phyloP scores from a whole-genome alignment of 2,797 vertebrate species.

The Morelia viridis region DNA sequence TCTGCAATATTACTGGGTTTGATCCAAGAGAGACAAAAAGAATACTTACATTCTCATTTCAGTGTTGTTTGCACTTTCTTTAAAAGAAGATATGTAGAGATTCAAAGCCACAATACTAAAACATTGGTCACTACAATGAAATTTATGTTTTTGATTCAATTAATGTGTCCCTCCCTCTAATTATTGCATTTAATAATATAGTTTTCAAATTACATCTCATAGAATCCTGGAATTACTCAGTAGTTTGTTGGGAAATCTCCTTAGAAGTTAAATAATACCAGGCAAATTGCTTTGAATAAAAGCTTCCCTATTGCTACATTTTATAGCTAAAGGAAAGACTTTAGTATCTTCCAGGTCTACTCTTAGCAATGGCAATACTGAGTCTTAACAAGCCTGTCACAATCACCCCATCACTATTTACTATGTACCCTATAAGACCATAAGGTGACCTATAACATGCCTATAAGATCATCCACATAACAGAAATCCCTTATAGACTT shows the following conservation, averaged over 20 bases:
- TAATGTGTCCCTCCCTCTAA: not conserved
- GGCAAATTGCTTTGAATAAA: not conserved
- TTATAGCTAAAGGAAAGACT: not conserved
- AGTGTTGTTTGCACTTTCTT: not conserved
- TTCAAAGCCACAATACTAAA: constrained; percentile 2
- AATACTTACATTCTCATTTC: not conserved
- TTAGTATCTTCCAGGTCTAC: not conserved
- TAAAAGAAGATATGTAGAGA: not conserved
- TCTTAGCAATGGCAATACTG: not conserved
- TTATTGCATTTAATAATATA: not conserved
- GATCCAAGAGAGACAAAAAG: not conserved
- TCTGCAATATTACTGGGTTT: constrained; percentile 2
- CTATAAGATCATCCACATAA: not conserved
- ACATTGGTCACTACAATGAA: constrained; percentile 24
- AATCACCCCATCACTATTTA: not conserved
- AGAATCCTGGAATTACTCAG: not conserved
- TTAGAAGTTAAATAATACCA: not conserved
- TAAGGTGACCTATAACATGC: not conserved
- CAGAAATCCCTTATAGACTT: not conserved
- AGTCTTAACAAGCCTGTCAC: not conserved
- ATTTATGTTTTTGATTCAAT: constrained; percentile 17
- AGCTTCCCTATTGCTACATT: not conserved
- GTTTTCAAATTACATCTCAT: not conserved
- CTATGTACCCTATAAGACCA: not conserved
- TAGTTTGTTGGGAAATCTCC: not conserved